phyloP scores from a whole-genome alignment of 2,113 vertebrate species.

The Engraulis encrasicolus region DNA sequence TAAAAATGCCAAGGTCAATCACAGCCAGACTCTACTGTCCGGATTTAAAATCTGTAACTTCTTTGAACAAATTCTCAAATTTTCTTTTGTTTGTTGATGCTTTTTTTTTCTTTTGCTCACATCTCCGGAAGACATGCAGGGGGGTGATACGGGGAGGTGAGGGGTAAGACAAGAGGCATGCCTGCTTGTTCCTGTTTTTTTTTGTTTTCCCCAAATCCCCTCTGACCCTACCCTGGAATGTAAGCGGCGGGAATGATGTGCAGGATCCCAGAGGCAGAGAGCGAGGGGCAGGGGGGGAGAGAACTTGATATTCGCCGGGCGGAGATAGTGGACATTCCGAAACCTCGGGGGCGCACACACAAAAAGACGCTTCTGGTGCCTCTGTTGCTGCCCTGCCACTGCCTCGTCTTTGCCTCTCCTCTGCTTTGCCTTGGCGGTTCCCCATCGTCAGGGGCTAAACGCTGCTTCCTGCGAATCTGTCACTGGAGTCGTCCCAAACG shows the following conservation, averaged over 20 bases:
- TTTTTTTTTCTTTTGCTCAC: too few species aligned
- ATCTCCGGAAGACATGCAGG: too few species aligned
- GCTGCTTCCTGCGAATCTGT: constrained; percentile 82
- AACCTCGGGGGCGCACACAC: constrained; percentile 70
- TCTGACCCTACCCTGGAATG: constrained; percentile 79
- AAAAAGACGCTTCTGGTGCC: constrained; percentile 81
- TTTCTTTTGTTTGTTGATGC: too few species aligned
- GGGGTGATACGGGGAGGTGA: neutral
- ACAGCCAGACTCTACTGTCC: neutral
- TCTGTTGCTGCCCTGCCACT: too few species aligned
- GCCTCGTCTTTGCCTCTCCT: too few species aligned
- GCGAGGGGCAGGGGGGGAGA: constrained; percentile 68
- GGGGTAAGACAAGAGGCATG: neutral
- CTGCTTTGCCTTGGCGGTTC: too few species aligned
- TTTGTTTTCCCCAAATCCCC: constrained; percentile 63
- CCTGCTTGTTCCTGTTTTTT: constrained; percentile 9
- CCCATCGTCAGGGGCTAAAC: constrained; percentile 73
- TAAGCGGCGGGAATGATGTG: constrained; percentile 61
- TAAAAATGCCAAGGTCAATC: neutral
- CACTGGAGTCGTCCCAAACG: constrained; percentile 77
- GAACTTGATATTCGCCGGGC: constrained; percentile 80
- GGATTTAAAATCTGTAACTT: neutral
- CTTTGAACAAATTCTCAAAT: neutral
- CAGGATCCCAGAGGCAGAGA: constrained; percentile 39
- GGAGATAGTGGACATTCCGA: constrained; percentile 82